Conservation (phyloP, 1,140 invertebrate genomes). For the Danaus plexippus region DNA sequence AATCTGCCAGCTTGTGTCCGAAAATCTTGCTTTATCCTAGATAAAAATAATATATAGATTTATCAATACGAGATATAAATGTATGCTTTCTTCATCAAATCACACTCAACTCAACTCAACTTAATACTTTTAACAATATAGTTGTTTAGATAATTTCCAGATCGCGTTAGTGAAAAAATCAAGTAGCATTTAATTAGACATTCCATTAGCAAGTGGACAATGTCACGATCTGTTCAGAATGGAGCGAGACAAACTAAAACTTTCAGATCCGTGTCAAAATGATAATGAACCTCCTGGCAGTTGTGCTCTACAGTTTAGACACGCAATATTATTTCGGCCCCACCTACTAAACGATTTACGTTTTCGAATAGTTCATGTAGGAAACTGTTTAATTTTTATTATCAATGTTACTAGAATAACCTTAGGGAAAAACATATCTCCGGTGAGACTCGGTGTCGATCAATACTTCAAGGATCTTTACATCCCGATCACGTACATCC, state of each 20-base stretch:
- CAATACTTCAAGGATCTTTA: slow-evolving; percentile 18
- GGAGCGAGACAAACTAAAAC: slow-evolving; percentile 34
- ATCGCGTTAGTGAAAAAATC: slow-evolving; percentile 43
- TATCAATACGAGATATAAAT: too few relatives aligned
- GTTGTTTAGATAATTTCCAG: slow-evolving; percentile 18
- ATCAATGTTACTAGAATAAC: too few relatives aligned
- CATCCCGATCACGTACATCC: slow-evolving; percentile 39
- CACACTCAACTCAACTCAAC: too few relatives aligned
- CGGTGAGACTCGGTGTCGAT: slow-evolving; percentile 3
- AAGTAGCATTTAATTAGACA: slow-evolving; percentile 28
- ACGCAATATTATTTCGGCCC: slow-evolving; percentile 26
- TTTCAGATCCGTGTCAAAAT: slow-evolving; percentile 48
- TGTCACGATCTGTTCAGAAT: slow-evolving; percentile 24
- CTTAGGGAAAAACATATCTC: too few relatives aligned
- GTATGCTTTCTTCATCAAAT: too few relatives aligned
- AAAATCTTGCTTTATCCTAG: slow-evolving; percentile 73
- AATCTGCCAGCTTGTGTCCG: slow-evolving; percentile 75
- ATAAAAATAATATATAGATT: slow-evolving; percentile 8
- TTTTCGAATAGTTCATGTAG: slow-evolving; percentile 1
- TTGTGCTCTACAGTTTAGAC: slow-evolving; percentile 24
- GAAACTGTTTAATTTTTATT: too few relatives aligned
- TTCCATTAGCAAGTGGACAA: slow-evolving; percentile 30
- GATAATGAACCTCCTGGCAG: slow-evolving; percentile 32
- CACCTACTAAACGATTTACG: slow-evolving; percentile 22
- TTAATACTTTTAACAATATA: too few relatives aligned